Evolutionary conservation across 2,888 invertebrate genomes (phyloP).

Genomic region (Amblyjoppa proteus): DNA sequence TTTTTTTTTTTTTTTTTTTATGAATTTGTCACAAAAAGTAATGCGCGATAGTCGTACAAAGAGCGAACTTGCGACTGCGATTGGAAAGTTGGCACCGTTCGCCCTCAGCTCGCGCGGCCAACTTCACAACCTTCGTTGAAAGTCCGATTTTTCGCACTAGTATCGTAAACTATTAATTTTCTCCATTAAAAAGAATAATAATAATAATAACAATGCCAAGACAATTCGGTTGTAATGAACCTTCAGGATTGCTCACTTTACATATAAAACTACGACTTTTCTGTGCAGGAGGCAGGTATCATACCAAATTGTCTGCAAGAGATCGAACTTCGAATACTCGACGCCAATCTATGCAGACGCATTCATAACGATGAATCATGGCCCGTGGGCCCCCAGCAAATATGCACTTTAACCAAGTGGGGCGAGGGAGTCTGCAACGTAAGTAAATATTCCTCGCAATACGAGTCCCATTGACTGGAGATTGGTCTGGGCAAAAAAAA

Average conservation of each 20-base stretch:
- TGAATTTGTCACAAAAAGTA: too few species aligned
- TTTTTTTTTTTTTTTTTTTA: too few species aligned
- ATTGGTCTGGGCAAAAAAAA: neutral
- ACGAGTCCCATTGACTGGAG: neutral
- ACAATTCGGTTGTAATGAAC: neutral
- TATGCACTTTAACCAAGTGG: conserved; percentile 65
- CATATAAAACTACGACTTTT: conserved; percentile 5
- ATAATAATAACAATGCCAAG: neutral
- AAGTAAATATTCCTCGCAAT: conserved; percentile 17
- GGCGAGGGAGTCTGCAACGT: conserved; percentile 68
- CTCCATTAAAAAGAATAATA: too few species aligned
- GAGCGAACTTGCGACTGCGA: too few species aligned
- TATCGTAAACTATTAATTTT: too few species aligned
- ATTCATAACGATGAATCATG: too few species aligned
- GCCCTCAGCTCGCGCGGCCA: too few species aligned
- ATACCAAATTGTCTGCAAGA: conserved; percentile 58
- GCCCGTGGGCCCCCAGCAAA: neutral
- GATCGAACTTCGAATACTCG: conserved; percentile 55
- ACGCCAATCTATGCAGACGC: neutral
- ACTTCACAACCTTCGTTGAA: neutral
- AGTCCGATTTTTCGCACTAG: neutral
- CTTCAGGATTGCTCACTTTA: neutral
- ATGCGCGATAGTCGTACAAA: too few species aligned
- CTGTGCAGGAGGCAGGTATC: conserved; percentile 31
- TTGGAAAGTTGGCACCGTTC: too few species aligned